Evolutionary conservation across 2,888 invertebrate species (phyloP).

Genomic region (Caenorhabditis zanzibari): DNA sequence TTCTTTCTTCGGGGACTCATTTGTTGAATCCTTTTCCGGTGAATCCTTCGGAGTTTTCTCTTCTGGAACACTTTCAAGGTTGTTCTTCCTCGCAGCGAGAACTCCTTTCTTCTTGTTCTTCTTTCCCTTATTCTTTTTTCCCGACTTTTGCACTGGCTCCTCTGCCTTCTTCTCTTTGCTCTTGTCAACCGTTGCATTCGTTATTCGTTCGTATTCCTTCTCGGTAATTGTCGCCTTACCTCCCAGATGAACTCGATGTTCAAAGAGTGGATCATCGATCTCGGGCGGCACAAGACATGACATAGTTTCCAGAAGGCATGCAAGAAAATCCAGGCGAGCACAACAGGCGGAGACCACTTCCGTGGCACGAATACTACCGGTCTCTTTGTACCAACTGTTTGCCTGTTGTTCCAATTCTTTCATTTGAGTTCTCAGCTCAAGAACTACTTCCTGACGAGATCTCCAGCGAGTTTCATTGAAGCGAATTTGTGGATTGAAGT

Average conservation of each 20-base stretch:
- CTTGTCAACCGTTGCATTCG: not conserved
- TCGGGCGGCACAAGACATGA: constrained; percentile 40
- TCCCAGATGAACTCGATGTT: constrained; percentile 15
- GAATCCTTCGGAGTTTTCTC: not conserved
- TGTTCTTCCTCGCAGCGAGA: not conserved
- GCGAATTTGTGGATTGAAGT: constrained; percentile 42
- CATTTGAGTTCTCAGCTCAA: not conserved
- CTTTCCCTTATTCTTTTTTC: constrained; percentile 9
- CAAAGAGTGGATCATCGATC: constrained; percentile 35
- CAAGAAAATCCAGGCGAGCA: constrained; percentile 33
- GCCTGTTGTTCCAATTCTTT: not conserved
- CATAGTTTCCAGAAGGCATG: constrained; percentile 38
- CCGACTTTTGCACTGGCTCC: not conserved
- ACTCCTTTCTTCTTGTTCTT: constrained; percentile 2
- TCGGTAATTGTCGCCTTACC: not conserved
- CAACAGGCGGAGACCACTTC: constrained; percentile 17
- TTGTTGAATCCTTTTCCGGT: not conserved
- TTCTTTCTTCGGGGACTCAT: not conserved
- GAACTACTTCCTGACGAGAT: not conserved
- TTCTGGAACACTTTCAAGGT: not conserved
- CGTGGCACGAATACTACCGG: not conserved
- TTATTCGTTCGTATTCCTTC: not conserved
- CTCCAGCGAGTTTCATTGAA: constrained; percentile 86
- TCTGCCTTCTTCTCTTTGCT: not conserved
- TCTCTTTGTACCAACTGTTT: not conserved